Base-by-base conservation (phyloP, 2,113 vertebrate species). In the Lasiurus borealis region DNA sequence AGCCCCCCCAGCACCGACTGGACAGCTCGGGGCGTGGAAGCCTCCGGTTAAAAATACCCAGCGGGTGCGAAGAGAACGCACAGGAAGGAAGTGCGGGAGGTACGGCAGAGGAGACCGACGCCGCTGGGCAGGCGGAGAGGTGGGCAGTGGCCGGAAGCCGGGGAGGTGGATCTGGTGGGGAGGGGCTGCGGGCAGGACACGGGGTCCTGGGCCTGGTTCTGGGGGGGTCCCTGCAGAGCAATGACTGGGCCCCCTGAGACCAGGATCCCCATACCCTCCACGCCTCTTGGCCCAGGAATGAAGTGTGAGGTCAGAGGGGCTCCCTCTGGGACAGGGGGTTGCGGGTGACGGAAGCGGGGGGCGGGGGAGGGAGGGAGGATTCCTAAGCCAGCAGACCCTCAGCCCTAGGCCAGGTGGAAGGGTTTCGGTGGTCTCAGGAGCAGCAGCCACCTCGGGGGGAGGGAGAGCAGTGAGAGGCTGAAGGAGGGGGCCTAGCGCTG, bases 71-170 rank as follows among this genome's bases (percentile, higher is more conserved):
- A 93, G 84, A 97, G 88, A 97, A 86, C 94, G 93, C 96, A 96
- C 96, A 98, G 98, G 98, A 98, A 98, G 98, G 98, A 98, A 98
- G 92, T 95, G 97, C 44, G 87, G 94, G 88, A 95, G 96, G 93
- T 78, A 84, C 89, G 64, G 80, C 68, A 90, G 95, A 88, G 62
- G 54, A 90, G 91, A 97, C 80, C 94, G 40, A n/a, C 86, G 80
- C 52, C 85, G 88, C 82, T 23, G 25, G n/a, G 72, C 48, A 73
- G 62, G 40, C 40, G 40, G 46, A 72, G 72, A 62, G n/a, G 48
- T 48, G 57, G 48, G 40, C 62, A 76, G 71, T 83, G 91, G 77
- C 76, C 27, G 10, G 87, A 93, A 96, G 82, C 21, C 31, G 44
- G 48, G n/a, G 85, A 92, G 93, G 95, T 93, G 9, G 57, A 69